Evolutionary conservation across 2,113 vertebrate genomes (phyloP).

Genomic region (Gasterosteus nipponicus): DNA sequence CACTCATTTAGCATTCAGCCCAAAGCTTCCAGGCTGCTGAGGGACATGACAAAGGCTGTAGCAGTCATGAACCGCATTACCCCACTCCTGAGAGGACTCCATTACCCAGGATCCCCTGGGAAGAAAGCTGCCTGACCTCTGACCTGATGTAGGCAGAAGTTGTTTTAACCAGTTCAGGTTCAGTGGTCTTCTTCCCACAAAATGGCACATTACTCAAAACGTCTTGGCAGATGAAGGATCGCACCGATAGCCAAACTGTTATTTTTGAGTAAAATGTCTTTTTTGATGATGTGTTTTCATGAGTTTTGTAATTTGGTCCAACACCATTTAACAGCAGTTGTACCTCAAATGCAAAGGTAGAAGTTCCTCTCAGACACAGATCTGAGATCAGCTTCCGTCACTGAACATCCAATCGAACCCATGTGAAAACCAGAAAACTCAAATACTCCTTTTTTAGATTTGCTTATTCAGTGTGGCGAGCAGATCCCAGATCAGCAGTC

Average conservation of each 20-base stretch:
- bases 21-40: slow-evolving; percentile 45
- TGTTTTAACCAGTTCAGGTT: slow-evolving; percentile 43
- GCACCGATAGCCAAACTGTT: neutral
- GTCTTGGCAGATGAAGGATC: slow-evolving; percentile 7
- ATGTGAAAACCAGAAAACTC: neutral
- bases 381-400: slow-evolving; percentile 53
- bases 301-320: slow-evolving; percentile 34
- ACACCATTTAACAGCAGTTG: slow-evolving; percentile 45
- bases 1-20: slow-evolving; percentile 38
- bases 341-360: slow-evolving; percentile 49
- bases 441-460: neutral
- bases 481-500: slow-evolving; percentile 57
- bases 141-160: slow-evolving; percentile 43
- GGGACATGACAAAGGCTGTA: slow-evolving; percentile 41
- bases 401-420: slow-evolving; percentile 1
- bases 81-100: slow-evolving; percentile 47
- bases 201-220: slow-evolving; percentile 42
- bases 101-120: slow-evolving; percentile 52
- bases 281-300: slow-evolving; percentile 25
- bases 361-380: slow-evolving; percentile 58
- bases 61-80: slow-evolving; percentile 38
- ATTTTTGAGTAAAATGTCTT: slow-evolving; percentile 47
- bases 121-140: slow-evolving; percentile 46
- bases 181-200: slow-evolving; percentile 34
- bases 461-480: neutral